Evolutionary conservation across 2,113 vertebrate genomes (phyloP), one percentile per base, ranked within the genome.

Genomic region (Prietella phreatophila): DNA sequence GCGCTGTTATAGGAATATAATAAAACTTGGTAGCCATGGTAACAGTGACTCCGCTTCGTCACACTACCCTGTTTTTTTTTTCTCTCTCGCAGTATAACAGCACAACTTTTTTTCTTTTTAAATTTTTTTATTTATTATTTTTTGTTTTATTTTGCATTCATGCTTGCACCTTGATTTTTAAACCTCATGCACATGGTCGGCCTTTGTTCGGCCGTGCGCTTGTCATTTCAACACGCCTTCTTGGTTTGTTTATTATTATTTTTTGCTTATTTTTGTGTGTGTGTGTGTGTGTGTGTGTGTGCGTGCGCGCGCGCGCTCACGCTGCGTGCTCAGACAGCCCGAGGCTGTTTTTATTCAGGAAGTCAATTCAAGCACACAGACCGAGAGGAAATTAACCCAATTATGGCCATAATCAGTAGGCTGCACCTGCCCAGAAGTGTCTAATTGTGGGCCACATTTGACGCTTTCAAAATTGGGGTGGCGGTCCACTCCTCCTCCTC

Each of bases 331-430:
- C 84, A 85, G 50, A 36, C 65, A 53, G 83, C 79, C 83, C 75
- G 50, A 84, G 83, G 83, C 88, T 75, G 86, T 84, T 89, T 89
- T 88, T 91, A 85, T 89, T 65, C 80, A 87, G 67, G 36, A 86
- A 84, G 67, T 76, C 85, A 75, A 89, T 88, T 91, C 85, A 90
- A 89, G 86, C 83, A 83, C 56, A 87, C 84, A 85, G 83, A 85
- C 86, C n/a, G 65, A 86, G 79, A 88, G 89, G 76, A 90, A 91
- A 92, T 92, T 87, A 89, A 91, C 87, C 91, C 85, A 90, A 89
- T 90, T 91, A 87, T 89, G 86, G 80, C 87, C 84, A 27, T 91
- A 89, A 91, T 92, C 89, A 87, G 86, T 83, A 61, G 81, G 85
- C 91, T 84, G 87, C 85, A 90, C 84, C 84, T 71, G 81, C 86